Base-by-base conservation (phyloP, 2,797 vertebrate species). In the Momotus momota region DNA sequence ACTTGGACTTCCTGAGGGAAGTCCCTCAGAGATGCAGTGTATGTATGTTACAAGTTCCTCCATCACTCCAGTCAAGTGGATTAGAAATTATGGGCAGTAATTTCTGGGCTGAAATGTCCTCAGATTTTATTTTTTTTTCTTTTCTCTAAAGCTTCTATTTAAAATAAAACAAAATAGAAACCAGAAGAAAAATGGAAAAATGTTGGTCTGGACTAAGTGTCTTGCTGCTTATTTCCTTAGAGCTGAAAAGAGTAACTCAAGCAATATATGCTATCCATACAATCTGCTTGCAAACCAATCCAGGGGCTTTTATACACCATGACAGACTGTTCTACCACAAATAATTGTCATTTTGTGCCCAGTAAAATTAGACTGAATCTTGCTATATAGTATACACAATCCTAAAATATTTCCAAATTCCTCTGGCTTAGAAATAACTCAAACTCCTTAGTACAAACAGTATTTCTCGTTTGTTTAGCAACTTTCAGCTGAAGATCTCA, bases 101-200 rank as follows among this genome's bases (percentile, higher is more conserved):
- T 35, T 35, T 35, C 35, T 69, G 14, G 10, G 9, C 38, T 72
- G 38, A 74, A 90, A 65, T 58, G 0, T 10, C 8, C 27, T 72
- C 14, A 31, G 7, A 23, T 29, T 55, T 62, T 8, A 19, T 25
- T 45, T 66, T 9, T 20, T 16, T 25, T 21, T 62, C 11, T 35
- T 16, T 7, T 3, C 1, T 12, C 4, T 19, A 6, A 66, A 65
- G 1, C 1, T 46, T 4, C 49, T 2, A 18, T 33, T 66, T 9
- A 77, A 79, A 93, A 75, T 35, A n/a, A 79, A 87, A 74, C 20
- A 3, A 69, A 58, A 17, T 17, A 27, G 7, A 71, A 88, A 92
- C 4, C 7, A 1, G 4, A 54, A 84, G 35, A 35, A 35, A 35
- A 35, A 35, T 35, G 35, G 13, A 65, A 70, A 78, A 72, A n/a